Evolutionary conservation across 1,140 invertebrate species (phyloP).

Genomic region (Calephelis nemesis): DNA sequence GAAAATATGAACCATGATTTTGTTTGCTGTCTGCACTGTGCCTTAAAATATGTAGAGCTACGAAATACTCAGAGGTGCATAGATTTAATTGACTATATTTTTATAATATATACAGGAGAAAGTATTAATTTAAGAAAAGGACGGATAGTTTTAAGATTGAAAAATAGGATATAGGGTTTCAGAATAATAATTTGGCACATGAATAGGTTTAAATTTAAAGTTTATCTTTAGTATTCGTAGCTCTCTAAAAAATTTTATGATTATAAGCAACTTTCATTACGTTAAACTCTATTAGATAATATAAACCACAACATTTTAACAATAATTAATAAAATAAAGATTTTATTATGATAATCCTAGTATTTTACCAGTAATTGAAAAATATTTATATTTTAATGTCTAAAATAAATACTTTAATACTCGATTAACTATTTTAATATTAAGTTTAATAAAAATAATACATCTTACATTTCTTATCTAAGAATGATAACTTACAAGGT

Average conservation of each 20-base stretch:
- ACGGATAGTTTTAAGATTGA: not conserved
- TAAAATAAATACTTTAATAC: not conserved
- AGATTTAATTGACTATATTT: not conserved
- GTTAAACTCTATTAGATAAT: not conserved
- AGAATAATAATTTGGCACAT: conserved; percentile 6
- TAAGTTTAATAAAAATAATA: conserved; percentile 1
- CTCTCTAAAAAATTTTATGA: not conserved
- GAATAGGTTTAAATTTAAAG: not conserved
- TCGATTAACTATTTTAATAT: too few relatives aligned
- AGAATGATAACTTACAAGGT: conserved; percentile 9
- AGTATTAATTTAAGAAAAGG: not conserved
- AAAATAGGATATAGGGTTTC: not conserved
- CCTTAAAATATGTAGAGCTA: conserved; percentile 9
- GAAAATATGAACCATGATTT: not conserved
- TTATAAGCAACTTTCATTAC: conserved; percentile 1
- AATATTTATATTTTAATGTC: conserved; percentile 11
- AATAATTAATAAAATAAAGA: conserved; percentile 8
- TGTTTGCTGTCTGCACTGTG: conserved; percentile 2
- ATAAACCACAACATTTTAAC: conserved; percentile 8
- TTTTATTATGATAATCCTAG: not conserved
- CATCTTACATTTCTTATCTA: conserved; percentile 1
- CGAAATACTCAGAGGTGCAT: conserved; percentile 6
- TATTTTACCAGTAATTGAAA: conserved; percentile 2
- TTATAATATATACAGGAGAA: not conserved
- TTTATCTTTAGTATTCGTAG: not conserved